phyloP scores from a whole-genome alignment of 2,888 invertebrate species.

The Eudasyphora cyanicolor region DNA sequence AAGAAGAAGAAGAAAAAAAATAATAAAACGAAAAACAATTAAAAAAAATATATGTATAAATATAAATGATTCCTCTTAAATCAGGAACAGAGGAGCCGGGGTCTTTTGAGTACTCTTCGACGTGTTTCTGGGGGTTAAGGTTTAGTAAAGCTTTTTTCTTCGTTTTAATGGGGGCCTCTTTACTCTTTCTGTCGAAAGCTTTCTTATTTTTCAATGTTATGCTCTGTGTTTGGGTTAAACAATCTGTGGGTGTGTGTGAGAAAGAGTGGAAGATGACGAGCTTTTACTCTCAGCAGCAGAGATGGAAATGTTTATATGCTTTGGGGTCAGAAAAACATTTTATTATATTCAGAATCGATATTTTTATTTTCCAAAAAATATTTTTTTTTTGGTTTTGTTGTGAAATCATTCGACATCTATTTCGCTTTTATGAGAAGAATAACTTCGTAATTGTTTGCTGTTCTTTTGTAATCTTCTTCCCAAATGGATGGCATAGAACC shows the following conservation, averaged over 20 bases:
- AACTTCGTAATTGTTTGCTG: too few species aligned
- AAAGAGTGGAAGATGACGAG: too few species aligned
- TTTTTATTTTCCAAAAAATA: neutral
- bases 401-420: neutral
- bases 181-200: neutral
- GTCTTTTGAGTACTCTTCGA: slow-evolving; percentile 45
- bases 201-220: slow-evolving; percentile 6
- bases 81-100: neutral
- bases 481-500: neutral
- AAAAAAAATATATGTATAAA: neutral
- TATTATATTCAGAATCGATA: neutral
- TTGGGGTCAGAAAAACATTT: too few species aligned
- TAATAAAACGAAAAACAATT: slow-evolving; percentile 1
- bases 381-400: neutral
- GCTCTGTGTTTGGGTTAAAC: neutral
- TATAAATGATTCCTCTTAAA: neutral
- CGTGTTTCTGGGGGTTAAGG: slow-evolving; percentile 44
- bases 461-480: neutral
- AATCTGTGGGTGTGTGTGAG: slow-evolving; percentile 7
- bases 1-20: slow-evolving; percentile 8
- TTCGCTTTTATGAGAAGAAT: neutral
- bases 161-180: neutral
- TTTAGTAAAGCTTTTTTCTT: slow-evolving; percentile 7
- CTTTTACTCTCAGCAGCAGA: neutral
- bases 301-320: slow-evolving; percentile 43